Conservation (phyloP, 2,113 vertebrate genomes). For the Halcyon senegalensis region DNA sequence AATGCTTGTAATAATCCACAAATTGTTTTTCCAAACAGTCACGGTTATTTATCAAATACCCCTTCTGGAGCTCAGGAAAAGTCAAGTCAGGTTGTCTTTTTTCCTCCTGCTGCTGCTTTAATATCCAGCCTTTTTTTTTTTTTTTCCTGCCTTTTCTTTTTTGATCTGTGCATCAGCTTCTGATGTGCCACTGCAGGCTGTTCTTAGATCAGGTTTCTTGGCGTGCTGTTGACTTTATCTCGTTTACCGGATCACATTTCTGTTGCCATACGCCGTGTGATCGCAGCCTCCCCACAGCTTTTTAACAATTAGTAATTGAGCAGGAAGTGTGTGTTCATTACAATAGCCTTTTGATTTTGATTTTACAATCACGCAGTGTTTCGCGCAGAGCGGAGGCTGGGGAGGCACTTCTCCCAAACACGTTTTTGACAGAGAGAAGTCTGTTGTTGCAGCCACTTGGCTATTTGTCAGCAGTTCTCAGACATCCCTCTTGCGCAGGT, state of each 20-base stretch:
- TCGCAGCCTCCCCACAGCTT: conserved; percentile 80
- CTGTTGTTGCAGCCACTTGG: conserved; percentile 86
- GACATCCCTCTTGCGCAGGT: conserved; percentile 80
- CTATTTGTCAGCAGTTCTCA: conserved; percentile 82
- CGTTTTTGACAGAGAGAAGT: no score
- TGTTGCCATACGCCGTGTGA: conserved; percentile 70
- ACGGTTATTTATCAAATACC: not conserved
- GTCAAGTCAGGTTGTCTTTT: not conserved
- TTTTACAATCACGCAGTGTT: conserved; percentile 79
- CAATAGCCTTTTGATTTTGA: conserved; percentile 79
- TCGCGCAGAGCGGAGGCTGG: conserved; percentile 14
- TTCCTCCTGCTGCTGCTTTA: not conserved
- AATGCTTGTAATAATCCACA: not conserved
- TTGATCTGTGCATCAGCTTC: not conserved
- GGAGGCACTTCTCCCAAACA: conserved; percentile 72
- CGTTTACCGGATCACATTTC: conserved; percentile 73
- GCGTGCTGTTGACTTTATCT: conserved; percentile 66
- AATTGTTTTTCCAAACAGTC: not conserved
- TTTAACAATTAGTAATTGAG: conserved; percentile 76
- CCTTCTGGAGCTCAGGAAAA: not conserved
- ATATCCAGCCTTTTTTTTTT: not conserved
- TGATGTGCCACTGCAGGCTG: conserved; percentile 18
- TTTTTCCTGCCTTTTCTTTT: not conserved
- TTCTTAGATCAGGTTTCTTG: conserved; percentile 44
- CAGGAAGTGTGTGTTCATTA: conserved; percentile 80